phyloP scores from a whole-genome alignment of 1,140 invertebrate species.

The Zaprionus africanus region DNA sequence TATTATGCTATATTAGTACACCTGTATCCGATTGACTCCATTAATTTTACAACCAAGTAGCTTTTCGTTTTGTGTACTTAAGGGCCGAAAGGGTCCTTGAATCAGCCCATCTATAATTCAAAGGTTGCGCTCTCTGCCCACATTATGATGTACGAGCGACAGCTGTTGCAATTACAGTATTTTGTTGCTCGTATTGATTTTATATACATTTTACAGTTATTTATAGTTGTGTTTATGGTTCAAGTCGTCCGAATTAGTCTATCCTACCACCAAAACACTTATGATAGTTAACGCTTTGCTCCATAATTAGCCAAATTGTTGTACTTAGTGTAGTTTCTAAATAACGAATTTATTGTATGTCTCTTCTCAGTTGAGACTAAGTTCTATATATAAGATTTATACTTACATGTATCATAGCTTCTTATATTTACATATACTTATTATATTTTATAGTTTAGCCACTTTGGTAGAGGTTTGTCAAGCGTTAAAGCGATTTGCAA shows the following conservation, averaged over 20 bases:
- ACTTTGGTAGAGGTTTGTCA: conserved; percentile 7
- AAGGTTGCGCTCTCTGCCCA: background rate
- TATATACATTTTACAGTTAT: background rate
- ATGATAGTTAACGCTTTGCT: conserved; percentile 40
- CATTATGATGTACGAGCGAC: background rate
- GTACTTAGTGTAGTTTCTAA: conserved; percentile 18
- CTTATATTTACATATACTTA: conserved; percentile 1
- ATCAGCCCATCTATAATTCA: background rate
- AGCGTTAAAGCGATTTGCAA: conserved; percentile 32
- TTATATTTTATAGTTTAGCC: background rate
- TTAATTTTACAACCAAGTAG: conserved; percentile 15
- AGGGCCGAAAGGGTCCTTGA: background rate
- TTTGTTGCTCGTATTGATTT: conserved; percentile 7
- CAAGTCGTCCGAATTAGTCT: conserved; percentile 51
- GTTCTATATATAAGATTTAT: background rate
- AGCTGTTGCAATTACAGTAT: background rate
- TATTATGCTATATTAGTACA: conserved; percentile 92
- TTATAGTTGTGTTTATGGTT: conserved; percentile 10
- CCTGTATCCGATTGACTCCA: conserved; percentile 85
- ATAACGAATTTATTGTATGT: conserved; percentile 9
- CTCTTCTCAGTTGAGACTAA: background rate
- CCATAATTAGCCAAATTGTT: conserved; percentile 75
- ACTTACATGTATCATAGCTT: background rate
- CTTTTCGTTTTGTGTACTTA: conserved; percentile 15
- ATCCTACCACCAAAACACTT: conserved; percentile 43